These are phyloP conservation scores for Pimephales promelas DNA, from an alignment of 2,113 vertebrate species.

Conservation along the genomic window DNA sequence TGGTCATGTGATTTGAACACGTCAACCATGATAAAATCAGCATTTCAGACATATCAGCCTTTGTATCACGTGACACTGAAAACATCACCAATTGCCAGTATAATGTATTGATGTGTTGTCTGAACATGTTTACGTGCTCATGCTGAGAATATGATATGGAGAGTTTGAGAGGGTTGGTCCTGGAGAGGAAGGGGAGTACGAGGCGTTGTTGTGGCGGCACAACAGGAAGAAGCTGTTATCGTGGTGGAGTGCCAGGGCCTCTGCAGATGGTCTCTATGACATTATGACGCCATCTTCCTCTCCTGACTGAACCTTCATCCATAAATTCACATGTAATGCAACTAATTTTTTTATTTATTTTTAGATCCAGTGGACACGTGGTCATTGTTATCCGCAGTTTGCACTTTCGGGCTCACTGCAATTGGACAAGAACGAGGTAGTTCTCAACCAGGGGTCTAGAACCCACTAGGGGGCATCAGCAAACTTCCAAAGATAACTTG, in stretches of 20 bases:
- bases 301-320: constrained; percentile 24
- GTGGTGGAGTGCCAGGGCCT: constrained; percentile 20
- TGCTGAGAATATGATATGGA: neutral
- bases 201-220: constrained; percentile 34
- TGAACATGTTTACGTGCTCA: neutral
- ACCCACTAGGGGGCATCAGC: neutral
- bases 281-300: constrained; percentile 39
- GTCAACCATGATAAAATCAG: no score
- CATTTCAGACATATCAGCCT: no score
- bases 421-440: neutral
- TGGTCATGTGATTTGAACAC: no score
- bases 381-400: neutral
- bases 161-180: constrained; percentile 32
- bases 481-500: neutral
- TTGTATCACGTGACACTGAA: no score
- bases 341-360: no score
- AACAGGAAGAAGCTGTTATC: constrained; percentile 42
- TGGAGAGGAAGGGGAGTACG: constrained; percentile 32
- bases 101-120: neutral
- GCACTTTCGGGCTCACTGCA: neutral
- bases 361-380: neutral
- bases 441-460: neutral
- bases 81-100: neutral
- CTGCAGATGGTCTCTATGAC: constrained; percentile 25
- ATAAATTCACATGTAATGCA: neutral